phyloP scores from a whole-genome alignment of 1,140 invertebrate genomes.

The Littorina saxatilis region DNA sequence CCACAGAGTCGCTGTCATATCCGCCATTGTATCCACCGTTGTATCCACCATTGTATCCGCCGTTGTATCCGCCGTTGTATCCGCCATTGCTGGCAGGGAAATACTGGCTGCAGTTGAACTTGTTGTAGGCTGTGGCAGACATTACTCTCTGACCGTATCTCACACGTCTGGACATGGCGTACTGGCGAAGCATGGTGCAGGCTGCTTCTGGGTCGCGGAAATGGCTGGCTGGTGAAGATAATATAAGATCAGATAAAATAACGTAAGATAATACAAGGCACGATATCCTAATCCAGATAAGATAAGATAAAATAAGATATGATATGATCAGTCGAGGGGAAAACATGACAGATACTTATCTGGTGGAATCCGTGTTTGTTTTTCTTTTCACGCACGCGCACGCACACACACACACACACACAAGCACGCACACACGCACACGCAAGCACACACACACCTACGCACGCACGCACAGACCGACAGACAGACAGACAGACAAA shows the following conservation, averaged over 20 bases:
- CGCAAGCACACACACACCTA: background rate
- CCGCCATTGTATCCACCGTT: too few relatives aligned
- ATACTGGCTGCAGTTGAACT: background rate
- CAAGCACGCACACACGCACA: slow-evolving; percentile 19
- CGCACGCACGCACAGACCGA: background rate
- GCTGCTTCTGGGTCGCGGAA: background rate
- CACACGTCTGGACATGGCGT: background rate
- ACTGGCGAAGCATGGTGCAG: background rate
- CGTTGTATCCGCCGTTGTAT: too few relatives aligned
- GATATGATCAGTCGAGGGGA: too few relatives aligned
- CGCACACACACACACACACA: slow-evolving; percentile 3
- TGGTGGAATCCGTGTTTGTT: too few relatives aligned
- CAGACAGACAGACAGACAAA: background rate
- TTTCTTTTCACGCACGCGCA: background rate
- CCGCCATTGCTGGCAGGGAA: too few relatives aligned
- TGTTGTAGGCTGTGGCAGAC: background rate
- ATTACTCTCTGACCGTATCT: background rate
- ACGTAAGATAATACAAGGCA: too few relatives aligned
- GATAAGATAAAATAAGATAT: too few relatives aligned
- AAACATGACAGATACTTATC: too few relatives aligned
- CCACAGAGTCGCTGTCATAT: background rate
- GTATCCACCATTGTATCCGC: too few relatives aligned
- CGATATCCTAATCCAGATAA: too few relatives aligned
- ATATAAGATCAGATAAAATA: too few relatives aligned
- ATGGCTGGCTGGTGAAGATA: too few relatives aligned